A percentile compares a stretch with the other conserved stretches of the same genome.
phyloP scores from a whole-genome alignment of 2,797 vertebrate species.

The Coreius guichenoti region DNA sequence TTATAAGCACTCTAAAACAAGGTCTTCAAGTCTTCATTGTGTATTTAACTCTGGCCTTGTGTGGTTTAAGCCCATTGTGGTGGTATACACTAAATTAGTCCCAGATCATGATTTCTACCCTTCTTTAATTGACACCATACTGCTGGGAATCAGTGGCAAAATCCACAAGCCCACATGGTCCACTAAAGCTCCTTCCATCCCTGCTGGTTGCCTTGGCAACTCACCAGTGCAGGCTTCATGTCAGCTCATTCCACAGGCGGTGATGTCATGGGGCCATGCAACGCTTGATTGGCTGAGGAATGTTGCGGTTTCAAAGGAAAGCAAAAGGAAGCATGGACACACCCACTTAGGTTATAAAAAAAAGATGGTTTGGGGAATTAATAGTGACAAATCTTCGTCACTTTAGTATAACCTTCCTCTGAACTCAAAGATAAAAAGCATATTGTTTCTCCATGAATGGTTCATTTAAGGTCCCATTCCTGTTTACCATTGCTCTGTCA shows the following conservation, averaged over 20 bases:
- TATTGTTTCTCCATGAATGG: conserved; percentile 17
- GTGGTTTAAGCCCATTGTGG: conserved; percentile 25
- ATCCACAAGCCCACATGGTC: conserved; percentile 40
- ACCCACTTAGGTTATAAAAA: background rate
- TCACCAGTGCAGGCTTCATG: conserved; percentile 64
- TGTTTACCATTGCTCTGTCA: background rate
- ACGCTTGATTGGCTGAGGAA: conserved; percentile 73
- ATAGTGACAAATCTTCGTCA: background rate
- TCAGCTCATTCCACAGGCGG: conserved; percentile 77
- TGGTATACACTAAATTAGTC: conserved; percentile 40
- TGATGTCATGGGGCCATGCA: conserved; percentile 74
- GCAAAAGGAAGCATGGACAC: background rate
- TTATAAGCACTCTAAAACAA: conserved; percentile 2
- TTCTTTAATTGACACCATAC: conserved; percentile 55
- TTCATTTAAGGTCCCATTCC: background rate
- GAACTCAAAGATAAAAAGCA: conserved; percentile 12
- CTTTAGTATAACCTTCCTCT: background rate
- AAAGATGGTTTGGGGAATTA: conserved; percentile 3
- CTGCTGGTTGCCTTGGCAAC: conserved; percentile 59
- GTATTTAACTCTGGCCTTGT: conserved; percentile 8
- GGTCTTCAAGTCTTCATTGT: conserved; percentile 13
- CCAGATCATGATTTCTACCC: conserved; percentile 25
- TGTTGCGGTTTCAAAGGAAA: conserved; percentile 71
- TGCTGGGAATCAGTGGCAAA: conserved; percentile 42
- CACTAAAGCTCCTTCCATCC: conserved; percentile 38